A percentile compares a stretch with the other conserved stretches of the same genome.
phyloP scores from a whole-genome alignment of 2,113 vertebrate species.

The Leptobrachium ailaonicum region DNA sequence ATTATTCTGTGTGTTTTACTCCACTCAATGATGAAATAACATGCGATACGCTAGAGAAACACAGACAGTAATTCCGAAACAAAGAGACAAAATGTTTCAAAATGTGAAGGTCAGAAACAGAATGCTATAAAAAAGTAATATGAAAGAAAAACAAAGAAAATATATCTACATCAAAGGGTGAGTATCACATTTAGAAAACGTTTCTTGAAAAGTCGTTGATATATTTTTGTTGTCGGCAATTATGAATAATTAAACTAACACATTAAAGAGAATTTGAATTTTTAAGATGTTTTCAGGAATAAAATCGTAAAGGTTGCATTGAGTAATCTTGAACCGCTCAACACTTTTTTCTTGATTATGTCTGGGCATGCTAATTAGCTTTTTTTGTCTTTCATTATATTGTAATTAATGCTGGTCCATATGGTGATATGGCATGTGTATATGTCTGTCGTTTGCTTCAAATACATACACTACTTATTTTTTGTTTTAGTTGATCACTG shows the following conservation, averaged over 20 bases:
- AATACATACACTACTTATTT: constrained; percentile 5
- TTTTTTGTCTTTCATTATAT: constrained; percentile 46
- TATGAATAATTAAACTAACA: neutral
- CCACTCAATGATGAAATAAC: no score
- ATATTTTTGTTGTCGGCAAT: no score
- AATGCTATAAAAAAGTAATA: no score
- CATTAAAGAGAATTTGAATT: neutral
- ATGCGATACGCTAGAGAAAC: no score
- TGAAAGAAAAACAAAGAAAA: no score
- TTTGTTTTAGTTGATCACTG: constrained; percentile 29
- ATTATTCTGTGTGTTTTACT: no score
- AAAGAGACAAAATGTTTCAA: no score
- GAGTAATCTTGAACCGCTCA: neutral
- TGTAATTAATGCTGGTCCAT: constrained; percentile 34
- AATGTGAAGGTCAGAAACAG: no score
- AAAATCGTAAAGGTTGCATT: neutral
- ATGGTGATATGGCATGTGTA: constrained; percentile 20
- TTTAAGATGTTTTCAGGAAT: neutral
- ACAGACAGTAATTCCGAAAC: no score
- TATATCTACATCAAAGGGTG: no score
- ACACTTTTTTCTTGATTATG: constrained; percentile 9
- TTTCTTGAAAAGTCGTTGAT: no score
- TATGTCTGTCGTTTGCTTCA: neutral
- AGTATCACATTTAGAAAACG: no score
- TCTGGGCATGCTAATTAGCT: constrained; percentile 28